Evolutionary conservation across 2,888 invertebrate genomes (phyloP).

Genomic region (Ectropis crepuscularia): DNA sequence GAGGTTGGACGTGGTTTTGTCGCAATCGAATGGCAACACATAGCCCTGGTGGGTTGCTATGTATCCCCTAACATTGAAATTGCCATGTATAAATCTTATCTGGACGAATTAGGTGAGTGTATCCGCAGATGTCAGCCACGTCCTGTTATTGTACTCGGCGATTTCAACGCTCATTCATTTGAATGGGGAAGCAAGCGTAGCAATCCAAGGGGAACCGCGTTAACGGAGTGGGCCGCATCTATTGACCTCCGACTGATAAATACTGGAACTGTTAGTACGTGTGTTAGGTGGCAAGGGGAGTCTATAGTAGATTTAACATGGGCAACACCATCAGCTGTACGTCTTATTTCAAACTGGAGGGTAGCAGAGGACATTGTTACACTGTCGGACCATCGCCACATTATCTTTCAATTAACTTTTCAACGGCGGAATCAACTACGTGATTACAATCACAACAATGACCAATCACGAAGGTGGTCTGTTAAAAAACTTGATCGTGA

Average conservation of each 20-base stretch:
- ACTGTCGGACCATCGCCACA: neutral
- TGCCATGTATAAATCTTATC: neutral
- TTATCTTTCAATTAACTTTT: neutral
- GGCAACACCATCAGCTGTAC: slow-evolving; percentile 8
- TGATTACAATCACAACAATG: neutral
- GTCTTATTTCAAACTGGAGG: neutral
- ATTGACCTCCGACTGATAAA: slow-evolving; percentile 12
- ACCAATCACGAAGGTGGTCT: neutral
- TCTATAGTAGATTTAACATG: slow-evolving; percentile 23
- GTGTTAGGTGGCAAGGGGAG: slow-evolving; percentile 25
- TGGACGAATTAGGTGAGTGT: neutral
- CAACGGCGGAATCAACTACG: neutral
- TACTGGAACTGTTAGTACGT: slow-evolving; percentile 21
- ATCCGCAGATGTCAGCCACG: neutral
- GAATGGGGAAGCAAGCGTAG: neutral
- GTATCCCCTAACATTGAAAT: slow-evolving; percentile 1
- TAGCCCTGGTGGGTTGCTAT: neutral
- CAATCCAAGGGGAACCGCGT: neutral
- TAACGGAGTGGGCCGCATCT: neutral
- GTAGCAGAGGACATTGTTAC: neutral
- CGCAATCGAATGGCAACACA: neutral
- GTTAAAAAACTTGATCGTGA: neutral
- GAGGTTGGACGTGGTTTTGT: neutral
- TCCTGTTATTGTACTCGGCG: neutral
- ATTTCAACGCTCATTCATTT: neutral